Conservation (phyloP, 2,113 vertebrate genomes). For the Ceyx melanurus region DNA sequence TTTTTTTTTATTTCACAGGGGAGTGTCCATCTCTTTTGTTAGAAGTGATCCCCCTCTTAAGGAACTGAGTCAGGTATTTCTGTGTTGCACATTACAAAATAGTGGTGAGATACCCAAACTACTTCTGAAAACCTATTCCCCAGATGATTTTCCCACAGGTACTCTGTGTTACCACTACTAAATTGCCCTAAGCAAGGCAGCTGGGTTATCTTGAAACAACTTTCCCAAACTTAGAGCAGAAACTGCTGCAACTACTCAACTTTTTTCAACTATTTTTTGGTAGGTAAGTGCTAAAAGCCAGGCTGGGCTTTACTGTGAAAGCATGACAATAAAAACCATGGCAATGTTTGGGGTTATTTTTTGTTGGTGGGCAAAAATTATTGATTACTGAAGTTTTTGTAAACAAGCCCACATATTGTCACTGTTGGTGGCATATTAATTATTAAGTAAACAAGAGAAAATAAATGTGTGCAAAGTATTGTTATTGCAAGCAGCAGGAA, state of each 20-base stretch:
- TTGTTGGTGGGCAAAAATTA: not conserved
- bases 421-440: constrained; percentile 52
- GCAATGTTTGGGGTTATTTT: not conserved
- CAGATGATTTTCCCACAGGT: not conserved
- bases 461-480: constrained; percentile 34
- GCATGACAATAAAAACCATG: not conserved
- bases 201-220: not conserved
- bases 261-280: not conserved
- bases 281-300: not conserved
- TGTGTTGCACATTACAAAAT: not conserved
- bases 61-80: not conserved
- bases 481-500: constrained; percentile 10
- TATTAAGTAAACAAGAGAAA: constrained; percentile 60
- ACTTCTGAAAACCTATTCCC: not conserved
- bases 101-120: not conserved
- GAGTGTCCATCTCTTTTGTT: not conserved
- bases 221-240: not conserved
- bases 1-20: not conserved
- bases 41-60: not conserved
- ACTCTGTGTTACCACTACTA: not conserved
- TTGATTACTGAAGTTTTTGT: constrained; percentile 43
- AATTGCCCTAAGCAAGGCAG: not conserved
- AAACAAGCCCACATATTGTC: constrained; percentile 35
- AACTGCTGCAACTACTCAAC: not conserved
- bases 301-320: not conserved